Conservation (phyloP, 2,113 vertebrate genomes). For the Colinus virginianus region DNA sequence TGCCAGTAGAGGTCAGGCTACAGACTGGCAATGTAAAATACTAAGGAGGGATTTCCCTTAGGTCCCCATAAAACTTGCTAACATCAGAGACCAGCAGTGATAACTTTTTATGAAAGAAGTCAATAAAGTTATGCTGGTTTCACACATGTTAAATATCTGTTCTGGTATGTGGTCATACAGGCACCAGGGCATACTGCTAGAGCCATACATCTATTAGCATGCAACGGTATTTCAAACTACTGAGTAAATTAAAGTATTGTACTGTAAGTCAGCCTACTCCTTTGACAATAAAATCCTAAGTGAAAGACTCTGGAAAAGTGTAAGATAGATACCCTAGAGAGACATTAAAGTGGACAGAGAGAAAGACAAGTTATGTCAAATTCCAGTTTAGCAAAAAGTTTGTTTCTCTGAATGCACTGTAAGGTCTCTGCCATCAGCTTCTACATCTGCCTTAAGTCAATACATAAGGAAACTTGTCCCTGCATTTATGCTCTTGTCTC, state of each 20-base stretch:
- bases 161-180: not conserved
- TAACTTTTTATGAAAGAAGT: not conserved
- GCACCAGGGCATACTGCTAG: not conserved
- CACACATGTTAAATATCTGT: not conserved
- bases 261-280: not conserved
- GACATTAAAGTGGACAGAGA: not conserved
- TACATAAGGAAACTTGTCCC: not conserved
- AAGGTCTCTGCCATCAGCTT: not conserved
- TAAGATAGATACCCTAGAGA: not conserved
- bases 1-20: slow-evolving; percentile 49
- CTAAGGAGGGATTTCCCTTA: not conserved
- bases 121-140: not conserved
- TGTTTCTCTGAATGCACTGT: not conserved
- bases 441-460: not conserved
- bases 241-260: not conserved
- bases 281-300: not conserved
- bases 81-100: not conserved
- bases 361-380: not conserved
- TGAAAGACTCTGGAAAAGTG: not conserved
- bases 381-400: not conserved
- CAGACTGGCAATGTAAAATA: not conserved
- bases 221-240: not conserved
- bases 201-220: not conserved
- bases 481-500: not conserved
- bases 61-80: not conserved